phyloP scores from a whole-genome alignment of 2,888 invertebrate genomes.

The Ditula angustiorana region DNA sequence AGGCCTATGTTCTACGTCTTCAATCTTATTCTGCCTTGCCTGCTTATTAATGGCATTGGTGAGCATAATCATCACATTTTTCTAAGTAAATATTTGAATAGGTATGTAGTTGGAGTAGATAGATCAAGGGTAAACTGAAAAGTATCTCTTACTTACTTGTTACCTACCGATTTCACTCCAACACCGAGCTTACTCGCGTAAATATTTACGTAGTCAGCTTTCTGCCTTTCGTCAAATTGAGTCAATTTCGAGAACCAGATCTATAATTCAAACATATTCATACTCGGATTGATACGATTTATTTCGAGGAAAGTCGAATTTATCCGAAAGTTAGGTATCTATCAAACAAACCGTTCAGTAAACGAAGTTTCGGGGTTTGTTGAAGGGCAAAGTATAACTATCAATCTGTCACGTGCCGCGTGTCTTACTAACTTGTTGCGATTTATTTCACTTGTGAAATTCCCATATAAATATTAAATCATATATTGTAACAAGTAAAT shows the following conservation, averaged over 20 bases:
- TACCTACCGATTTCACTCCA: not conserved
- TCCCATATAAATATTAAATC: not conserved
- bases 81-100: conserved; percentile 40
- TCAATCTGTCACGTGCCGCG: conserved; percentile 21
- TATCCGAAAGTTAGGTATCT: conserved; percentile 20
- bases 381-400: conserved; percentile 14
- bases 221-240: conserved; percentile 5
- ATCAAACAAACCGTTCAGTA: conserved; percentile 26
- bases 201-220: conserved; percentile 10
- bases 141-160: conserved; percentile 14
- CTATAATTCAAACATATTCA: conserved; percentile 33
- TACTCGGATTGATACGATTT: conserved; percentile 33
- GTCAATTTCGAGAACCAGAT: conserved; percentile 9
- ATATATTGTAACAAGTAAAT: not conserved
- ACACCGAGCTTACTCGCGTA: not conserved
- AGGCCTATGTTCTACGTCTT: conserved; percentile 94
- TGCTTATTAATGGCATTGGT: conserved; percentile 94
- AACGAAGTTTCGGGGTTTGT: conserved; percentile 27
- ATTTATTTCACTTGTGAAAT: conserved; percentile 13
- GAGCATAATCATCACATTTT: conserved; percentile 56
- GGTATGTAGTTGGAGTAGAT: not conserved
- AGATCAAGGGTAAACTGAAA: conserved; percentile 39
- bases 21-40: conserved; percentile 93
- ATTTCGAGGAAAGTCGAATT: conserved; percentile 22
- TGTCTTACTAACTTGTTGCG: conserved; percentile 1